Evolutionary conservation across 2,797 vertebrate genomes (phyloP).

Genomic region (Myotis findleyi): DNA sequence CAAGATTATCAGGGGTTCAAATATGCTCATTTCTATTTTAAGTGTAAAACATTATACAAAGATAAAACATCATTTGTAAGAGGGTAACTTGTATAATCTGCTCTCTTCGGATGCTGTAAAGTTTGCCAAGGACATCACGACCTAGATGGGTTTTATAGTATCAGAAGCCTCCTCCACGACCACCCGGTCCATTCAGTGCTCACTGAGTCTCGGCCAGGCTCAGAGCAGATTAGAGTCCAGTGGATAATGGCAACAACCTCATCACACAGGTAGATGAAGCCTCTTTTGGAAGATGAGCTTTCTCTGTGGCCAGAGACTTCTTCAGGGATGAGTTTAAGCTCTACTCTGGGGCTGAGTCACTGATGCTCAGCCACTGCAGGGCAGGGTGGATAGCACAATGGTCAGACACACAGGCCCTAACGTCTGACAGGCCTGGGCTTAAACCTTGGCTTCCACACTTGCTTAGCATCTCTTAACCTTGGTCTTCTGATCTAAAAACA

Average conservation of each 20-base stretch:
- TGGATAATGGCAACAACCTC: background rate
- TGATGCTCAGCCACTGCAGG: background rate
- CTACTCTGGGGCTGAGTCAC: background rate
- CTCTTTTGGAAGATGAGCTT: constrained; percentile 1
- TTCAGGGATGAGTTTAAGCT: background rate
- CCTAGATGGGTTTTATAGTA: background rate
- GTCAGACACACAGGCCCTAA: background rate
- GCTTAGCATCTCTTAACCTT: constrained; percentile 4
- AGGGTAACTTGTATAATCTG: background rate
- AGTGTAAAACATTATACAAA: constrained; percentile 18
- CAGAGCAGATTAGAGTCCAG: background rate
- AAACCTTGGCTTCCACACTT: background rate
- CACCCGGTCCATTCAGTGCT: background rate
- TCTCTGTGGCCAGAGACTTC: background rate
- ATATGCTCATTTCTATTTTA: background rate
- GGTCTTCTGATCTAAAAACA: constrained; percentile 39
- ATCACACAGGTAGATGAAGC: background rate
- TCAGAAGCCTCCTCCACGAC: background rate
- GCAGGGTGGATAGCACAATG: background rate
- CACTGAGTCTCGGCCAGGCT: background rate
- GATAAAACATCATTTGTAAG: constrained; percentile 1
- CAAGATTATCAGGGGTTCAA: background rate
- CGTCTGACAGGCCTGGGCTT: background rate
- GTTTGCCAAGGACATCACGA: background rate
- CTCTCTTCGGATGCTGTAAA: background rate